Conservation (phyloP, 30 jellyfish, hydroid and myxozoan genomes). For the Aurelia sp. region DNA sequence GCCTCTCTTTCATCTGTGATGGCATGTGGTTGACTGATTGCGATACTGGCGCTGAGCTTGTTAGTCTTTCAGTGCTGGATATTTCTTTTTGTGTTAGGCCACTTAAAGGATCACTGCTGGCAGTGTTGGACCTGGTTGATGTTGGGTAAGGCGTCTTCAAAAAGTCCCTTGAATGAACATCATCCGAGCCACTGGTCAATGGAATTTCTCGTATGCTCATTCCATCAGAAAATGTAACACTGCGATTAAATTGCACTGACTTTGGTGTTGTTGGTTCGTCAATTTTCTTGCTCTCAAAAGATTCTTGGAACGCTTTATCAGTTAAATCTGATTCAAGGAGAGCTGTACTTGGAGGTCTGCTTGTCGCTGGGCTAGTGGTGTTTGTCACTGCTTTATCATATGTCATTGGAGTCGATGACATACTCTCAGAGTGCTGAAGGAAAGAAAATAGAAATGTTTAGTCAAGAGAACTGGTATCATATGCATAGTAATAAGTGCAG, state of each 20-base stretch:
- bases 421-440: too few species aligned
- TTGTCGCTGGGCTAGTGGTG: neutral
- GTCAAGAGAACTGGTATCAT: too few species aligned
- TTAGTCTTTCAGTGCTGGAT: neutral
- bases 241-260: constrained; percentile 75
- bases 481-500: too few species aligned
- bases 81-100: neutral
- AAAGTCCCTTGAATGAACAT: neutral
- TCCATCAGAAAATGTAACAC: constrained; percentile 83
- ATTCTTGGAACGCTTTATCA: neutral
- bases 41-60: constrained; percentile 23
- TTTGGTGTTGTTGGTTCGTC: constrained; percentile 66
- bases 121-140: neutral
- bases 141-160: constrained; percentile 44
- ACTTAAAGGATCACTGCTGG: constrained; percentile 6
- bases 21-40: constrained; percentile 67
- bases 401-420: neutral
- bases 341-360: constrained; percentile 3
- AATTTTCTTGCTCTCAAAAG: constrained; percentile 3
- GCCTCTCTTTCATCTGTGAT: constrained; percentile 23
- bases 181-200: constrained; percentile 55
- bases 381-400: neutral
- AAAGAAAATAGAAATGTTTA: too few species aligned
- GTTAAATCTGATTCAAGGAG: neutral
- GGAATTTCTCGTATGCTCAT: constrained; percentile 76